Evolutionary conservation across 2,797 vertebrate species (phyloP).

Genomic region (Hozukius guyotensis): DNA sequence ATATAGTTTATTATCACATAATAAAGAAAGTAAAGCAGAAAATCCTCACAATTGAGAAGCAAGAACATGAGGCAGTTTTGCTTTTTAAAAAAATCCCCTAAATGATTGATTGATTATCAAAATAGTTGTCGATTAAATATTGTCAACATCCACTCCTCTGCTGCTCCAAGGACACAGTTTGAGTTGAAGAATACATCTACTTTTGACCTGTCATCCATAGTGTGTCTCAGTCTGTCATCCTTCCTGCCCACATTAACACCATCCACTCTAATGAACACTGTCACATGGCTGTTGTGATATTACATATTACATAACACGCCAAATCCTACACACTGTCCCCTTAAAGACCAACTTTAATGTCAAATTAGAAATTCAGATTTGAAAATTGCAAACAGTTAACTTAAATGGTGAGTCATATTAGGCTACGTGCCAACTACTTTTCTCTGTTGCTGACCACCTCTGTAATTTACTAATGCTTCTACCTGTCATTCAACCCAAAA

Average conservation of each 20-base stretch:
- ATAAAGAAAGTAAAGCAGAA: too few relatives aligned
- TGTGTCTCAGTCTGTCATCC: background rate
- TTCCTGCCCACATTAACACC: conserved; percentile 8
- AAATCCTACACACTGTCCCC: too few relatives aligned
- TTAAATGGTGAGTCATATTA: background rate
- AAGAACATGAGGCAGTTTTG: too few relatives aligned
- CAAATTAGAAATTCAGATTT: background rate
- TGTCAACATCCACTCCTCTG: too few relatives aligned
- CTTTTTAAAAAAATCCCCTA: too few relatives aligned
- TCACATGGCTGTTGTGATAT: conserved; percentile 50
- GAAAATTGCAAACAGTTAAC: background rate
- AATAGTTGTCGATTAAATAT: background rate
- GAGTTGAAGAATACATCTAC: too few relatives aligned
- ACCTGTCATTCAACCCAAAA: background rate
- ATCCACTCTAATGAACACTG: conserved; percentile 44
- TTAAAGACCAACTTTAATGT: too few relatives aligned
- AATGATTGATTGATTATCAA: background rate
- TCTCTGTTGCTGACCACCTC: background rate
- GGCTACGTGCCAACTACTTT: background rate
- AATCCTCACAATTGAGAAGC: too few relatives aligned
- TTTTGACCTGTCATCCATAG: background rate
- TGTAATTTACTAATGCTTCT: background rate
- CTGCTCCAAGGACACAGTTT: too few relatives aligned
- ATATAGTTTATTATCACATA: too few relatives aligned
- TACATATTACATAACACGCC: conserved; percentile 6